Base-by-base conservation (phyloP, 23 tunicate species). In the Styela clava region DNA sequence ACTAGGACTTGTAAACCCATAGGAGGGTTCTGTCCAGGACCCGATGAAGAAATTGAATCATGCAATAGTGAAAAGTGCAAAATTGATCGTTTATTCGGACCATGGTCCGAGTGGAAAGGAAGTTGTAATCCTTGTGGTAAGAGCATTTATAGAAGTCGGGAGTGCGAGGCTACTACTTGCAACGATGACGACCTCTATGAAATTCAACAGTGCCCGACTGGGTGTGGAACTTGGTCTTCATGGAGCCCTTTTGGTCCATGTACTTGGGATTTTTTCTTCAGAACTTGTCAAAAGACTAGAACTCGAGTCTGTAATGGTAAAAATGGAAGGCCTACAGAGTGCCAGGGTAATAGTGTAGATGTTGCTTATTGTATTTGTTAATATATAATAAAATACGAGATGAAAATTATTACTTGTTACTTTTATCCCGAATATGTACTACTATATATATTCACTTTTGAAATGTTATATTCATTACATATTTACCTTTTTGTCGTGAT, bases 81-180 rank as follows among this genome's bases (percentile, higher is more conserved):
- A 3, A 28, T 29, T 71, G 35, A 27, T 20, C 24, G 26, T 52
- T 26, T 52, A 0, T 76, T 33, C 24, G 81, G 81, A 29, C 33
- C 64, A 21, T 76, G 81, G 81, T 44, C 81, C 18, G 19, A 16
- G 16, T 76, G 81, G 81, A 44, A n/a, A 20, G 81, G 64, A 22
- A 33, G 62, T 24, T 76, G 81, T 29, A 21, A 36, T 0, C 81
- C 81, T 0, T 76, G 81, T 44, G 81, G 81, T 5, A 52, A 36
- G 16, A 76, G 68, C 7, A 34, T 27, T 21, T 76, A 36, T 2
- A 76, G 81, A 29, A 44, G 32, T 52, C 81, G 81, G 12, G 33
- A 44, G 44, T 76, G 81, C 27, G 44, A 24, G 19, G 20, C 64
- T 7, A 44, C 22, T 24, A 9, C 1, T 36, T 76, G 81, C 27